These are phyloP conservation scores for Cinara cedri DNA, from an alignment of 2,888 invertebrate species.

Conservation along the genomic window DNA sequence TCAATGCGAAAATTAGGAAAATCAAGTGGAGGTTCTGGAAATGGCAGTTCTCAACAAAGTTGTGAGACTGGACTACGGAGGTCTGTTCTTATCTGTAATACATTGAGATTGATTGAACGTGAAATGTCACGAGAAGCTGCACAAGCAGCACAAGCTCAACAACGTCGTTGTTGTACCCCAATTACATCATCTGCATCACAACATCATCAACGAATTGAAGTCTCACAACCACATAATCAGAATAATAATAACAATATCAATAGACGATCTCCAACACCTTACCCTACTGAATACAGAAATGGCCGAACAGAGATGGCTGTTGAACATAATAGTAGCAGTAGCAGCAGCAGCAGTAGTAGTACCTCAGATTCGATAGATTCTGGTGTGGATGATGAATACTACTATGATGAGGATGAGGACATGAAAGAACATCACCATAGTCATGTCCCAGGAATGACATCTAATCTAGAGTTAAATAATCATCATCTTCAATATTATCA, in stretches of 20 bases:
- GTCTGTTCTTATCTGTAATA: slow-evolving; percentile 92
- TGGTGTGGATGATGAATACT: slow-evolving; percentile 39
- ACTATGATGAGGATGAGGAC: slow-evolving; percentile 36
- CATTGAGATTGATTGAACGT: slow-evolving; percentile 83
- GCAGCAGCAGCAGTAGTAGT: slow-evolving; percentile 59
- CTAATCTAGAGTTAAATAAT: slow-evolving; percentile 62
- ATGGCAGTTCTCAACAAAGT: slow-evolving; percentile 76
- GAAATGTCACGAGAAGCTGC: slow-evolving; percentile 75
- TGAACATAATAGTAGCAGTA: slow-evolving; percentile 63
- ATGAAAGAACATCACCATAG: slow-evolving; percentile 66
- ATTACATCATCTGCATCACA: slow-evolving; percentile 23
- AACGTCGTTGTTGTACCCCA: slow-evolving; percentile 10
- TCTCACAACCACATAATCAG: slow-evolving; percentile 14
- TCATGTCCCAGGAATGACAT: slow-evolving; percentile 61
- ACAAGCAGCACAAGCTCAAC: slow-evolving; percentile 29
- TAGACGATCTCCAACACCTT: slow-evolving; percentile 42
- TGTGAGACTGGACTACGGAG: slow-evolving; percentile 87
- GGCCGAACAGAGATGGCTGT: slow-evolving; percentile 17
- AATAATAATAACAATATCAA: slow-evolving; percentile 10
- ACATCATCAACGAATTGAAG: slow-evolving; percentile 57
- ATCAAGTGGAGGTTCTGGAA: slow-evolving; percentile 23
- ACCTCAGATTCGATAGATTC: slow-evolving; percentile 45
- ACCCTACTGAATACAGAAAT: slow-evolving; percentile 34
- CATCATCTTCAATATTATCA: slow-evolving; percentile 64
- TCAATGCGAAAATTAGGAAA: slow-evolving; percentile 87